A percentile compares a stretch with the other conserved stretches of the same genome.
These are phyloP conservation scores for Amblyjoppa proteus DNA, from an alignment of 2,888 invertebrate species.

Conservation along the genomic window DNA sequence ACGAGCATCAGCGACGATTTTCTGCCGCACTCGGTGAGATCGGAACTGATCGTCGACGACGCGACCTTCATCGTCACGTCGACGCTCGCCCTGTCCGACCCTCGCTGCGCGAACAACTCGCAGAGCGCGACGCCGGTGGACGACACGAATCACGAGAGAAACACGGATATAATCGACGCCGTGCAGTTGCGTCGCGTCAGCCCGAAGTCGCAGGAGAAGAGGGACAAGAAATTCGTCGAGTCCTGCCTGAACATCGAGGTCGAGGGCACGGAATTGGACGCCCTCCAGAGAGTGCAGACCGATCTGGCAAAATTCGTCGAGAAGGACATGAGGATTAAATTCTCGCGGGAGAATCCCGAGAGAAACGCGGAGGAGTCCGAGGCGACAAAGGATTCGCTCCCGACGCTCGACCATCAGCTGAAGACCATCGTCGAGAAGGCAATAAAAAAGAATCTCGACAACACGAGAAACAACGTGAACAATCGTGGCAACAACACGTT, in stretches of 20 bases:
- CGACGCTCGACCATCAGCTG: conserved; percentile 78
- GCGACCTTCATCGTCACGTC: conserved; percentile 81
- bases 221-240: conserved; percentile 75
- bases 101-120: conserved; percentile 68
- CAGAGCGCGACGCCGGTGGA: conserved; percentile 51
- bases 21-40: conserved; percentile 74
- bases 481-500: conserved; percentile 68
- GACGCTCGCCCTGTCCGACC: conserved; percentile 75
- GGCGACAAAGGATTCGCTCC: conserved; percentile 69
- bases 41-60: conserved; percentile 79
- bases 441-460: conserved; percentile 80
- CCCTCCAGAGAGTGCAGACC: conserved; percentile 78
- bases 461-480: conserved; percentile 57
- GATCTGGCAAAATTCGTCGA: conserved; percentile 80
- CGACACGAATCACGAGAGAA: conserved; percentile 74
- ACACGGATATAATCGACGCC: conserved; percentile 82
- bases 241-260: conserved; percentile 82
- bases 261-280: conserved; percentile 79
- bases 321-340: conserved; percentile 76
- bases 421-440: conserved; percentile 80
- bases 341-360: conserved; percentile 50
- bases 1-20: conserved; percentile 66
- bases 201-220: conserved; percentile 64
- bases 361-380: background rate
- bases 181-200: conserved; percentile 79